Conservation (phyloP, 1,140 invertebrate genomes). For the Lamellibrachia luymesi region DNA sequence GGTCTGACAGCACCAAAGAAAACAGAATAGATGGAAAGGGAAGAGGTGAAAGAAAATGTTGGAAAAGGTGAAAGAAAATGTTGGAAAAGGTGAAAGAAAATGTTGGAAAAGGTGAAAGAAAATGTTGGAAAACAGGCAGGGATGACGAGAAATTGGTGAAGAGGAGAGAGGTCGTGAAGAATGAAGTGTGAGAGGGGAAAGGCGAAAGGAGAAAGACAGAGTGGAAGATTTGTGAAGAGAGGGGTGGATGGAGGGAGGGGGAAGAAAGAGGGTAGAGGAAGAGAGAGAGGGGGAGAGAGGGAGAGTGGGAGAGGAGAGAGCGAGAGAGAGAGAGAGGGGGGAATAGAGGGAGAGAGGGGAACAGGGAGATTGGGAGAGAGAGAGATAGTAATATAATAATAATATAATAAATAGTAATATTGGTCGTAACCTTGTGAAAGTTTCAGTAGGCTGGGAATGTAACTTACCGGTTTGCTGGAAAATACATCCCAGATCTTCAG, state of each 20-base stretch:
- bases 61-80: not conserved
- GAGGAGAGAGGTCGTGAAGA: not conserved
- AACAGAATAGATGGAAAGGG: not conserved
- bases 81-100: not conserved
- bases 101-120: not conserved
- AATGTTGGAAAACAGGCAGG: not conserved
- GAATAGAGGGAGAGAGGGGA: not conserved
- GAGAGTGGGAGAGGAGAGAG: no score
- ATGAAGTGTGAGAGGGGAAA: no score
- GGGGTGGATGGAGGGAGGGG: not conserved
- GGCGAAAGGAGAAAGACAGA: not conserved
- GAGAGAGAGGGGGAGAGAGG: not conserved
- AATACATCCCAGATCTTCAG: slow-evolving; percentile 90
- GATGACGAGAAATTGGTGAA: not conserved
- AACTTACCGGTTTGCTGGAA: slow-evolving; percentile 85
- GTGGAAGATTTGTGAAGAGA: not conserved
- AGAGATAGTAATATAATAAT: not conserved
- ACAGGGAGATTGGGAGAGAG: not conserved
- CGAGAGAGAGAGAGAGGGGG: not conserved
- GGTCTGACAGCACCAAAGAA: no score
- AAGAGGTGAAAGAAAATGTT: not conserved
- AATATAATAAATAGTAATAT: not conserved
- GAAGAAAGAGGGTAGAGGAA: not conserved
- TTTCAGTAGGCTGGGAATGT: not conserved
- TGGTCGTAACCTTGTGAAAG: not conserved